Conservation (phyloP, 1,140 invertebrate genomes). For the Drosophila gunungcola region DNA sequence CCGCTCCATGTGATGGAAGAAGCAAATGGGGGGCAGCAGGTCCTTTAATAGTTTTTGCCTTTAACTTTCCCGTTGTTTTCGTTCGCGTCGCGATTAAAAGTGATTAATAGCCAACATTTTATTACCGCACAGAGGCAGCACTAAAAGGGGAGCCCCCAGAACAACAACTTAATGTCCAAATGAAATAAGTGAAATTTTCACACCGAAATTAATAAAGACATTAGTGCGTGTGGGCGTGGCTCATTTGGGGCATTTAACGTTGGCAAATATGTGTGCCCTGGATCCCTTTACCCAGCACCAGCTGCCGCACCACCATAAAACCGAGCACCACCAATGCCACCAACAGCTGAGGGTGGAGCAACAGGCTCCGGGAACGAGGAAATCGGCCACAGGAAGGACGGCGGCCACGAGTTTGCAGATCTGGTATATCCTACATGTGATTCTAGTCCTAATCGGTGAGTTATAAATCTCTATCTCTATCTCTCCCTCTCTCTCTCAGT, state of each 20-base stretch:
- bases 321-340: conserved; percentile 43
- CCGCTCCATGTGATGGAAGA: conserved; percentile 30
- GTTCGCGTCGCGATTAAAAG: conserved; percentile 74
- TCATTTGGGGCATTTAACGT: conserved; percentile 47
- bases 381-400: conserved; percentile 43
- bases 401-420: conserved; percentile 60
- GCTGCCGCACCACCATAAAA: conserved; percentile 60
- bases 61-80: conserved; percentile 46
- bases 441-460: conserved; percentile 84
- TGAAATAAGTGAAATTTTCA: conserved; percentile 76
- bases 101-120: conserved; percentile 74
- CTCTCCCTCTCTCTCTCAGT: neutral
- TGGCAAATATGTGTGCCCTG: conserved; percentile 60
- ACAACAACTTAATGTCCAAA: conserved; percentile 75
- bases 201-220: conserved; percentile 80
- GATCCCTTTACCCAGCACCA: conserved; percentile 59
- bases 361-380: conserved; percentile 36
- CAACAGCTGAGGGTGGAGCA: conserved; percentile 45
- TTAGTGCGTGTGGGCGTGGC: conserved; percentile 54
- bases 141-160: conserved; percentile 31
- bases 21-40: neutral
- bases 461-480: conserved; percentile 29
- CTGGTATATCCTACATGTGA: conserved; percentile 82
- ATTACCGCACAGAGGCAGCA: conserved; percentile 50
- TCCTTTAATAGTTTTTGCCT: conserved; percentile 51